Conservation (phyloP, 2,888 invertebrate genomes). For the Megamerina dolium region DNA sequence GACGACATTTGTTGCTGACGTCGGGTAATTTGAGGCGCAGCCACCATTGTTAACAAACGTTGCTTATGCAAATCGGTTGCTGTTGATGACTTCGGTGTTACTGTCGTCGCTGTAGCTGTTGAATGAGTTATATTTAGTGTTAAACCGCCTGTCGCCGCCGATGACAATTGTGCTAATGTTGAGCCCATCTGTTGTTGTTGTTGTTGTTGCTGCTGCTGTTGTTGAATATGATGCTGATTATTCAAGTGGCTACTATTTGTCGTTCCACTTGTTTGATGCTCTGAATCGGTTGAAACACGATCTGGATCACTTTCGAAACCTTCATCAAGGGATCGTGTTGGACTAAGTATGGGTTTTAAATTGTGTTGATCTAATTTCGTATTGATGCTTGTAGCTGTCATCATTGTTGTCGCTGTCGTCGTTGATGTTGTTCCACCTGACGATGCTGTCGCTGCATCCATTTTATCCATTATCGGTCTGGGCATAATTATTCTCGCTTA, state of each 20-base stretch:
- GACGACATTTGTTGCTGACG: constrained; percentile 25
- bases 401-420: constrained; percentile 10
- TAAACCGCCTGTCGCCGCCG: constrained; percentile 43
- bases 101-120: constrained; percentile 17
- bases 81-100: constrained; percentile 17
- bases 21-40: constrained; percentile 43
- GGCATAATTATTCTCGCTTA: neutral
- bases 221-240: constrained; percentile 9
- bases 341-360: constrained; percentile 49
- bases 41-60: constrained; percentile 29
- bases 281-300: constrained; percentile 50
- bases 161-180: constrained; percentile 44
- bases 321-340: constrained; percentile 50
- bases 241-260: constrained; percentile 18
- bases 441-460: no score
- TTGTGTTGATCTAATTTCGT: constrained; percentile 46
- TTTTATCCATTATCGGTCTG: constrained; percentile 1
- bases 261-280: constrained; percentile 35
- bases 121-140: constrained; percentile 18
- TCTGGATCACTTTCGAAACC: constrained; percentile 52
- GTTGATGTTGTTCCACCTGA: no score
- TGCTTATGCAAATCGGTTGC: constrained; percentile 23
- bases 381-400: constrained; percentile 13
- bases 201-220: constrained; percentile 5
- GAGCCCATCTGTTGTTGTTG: constrained; percentile 33